Base-by-base conservation (phyloP, 2,113 vertebrate species). In the Athene noctua region DNA sequence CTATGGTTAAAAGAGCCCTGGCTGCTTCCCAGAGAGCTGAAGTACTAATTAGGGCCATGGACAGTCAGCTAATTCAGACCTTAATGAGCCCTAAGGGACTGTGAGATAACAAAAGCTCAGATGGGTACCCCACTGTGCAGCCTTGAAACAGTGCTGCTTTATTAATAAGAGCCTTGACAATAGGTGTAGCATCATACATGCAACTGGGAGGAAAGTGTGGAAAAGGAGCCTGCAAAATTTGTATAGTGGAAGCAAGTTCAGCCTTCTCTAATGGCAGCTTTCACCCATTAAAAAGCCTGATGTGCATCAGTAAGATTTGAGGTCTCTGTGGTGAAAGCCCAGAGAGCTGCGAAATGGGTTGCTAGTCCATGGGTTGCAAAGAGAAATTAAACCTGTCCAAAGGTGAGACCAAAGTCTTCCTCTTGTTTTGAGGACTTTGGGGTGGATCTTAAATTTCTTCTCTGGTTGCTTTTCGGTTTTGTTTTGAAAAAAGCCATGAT, bases 1-100 rank as follows among this genome's bases (percentile, higher is more conserved):
- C 65, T 10, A n/a, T 63, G 62, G 30, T 85, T 93, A 52, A 89
- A 94, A 87, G 44, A 86, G 47, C 52, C 80, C 72, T 91, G 91
- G 71, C 87, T 71, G 73, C 79, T 85, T 91, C 94, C 95, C 91
- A 83, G 92, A 19, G 91, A 91, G 73, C 74, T 65, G 70, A 84
- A 88, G 70, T 58, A 86, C 90, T 97, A 94, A 96, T 96, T 94
- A 94, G 30, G 85, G 92, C 81, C 66, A 12, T 13, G 83, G 88
- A 89, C 83, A 78, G 80, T 74, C 83, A 15, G 57, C 81, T 96
- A 88, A 90, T 91, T 91, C 80, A 71, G 90, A 27, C 74, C 78
- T 91, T 95, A 93, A 95, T 88, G 89, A 94, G 86, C 86, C 92
- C 58, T 38, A 27, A 71, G 84, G 79, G 94, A 82, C 29, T 16